These are phyloP conservation scores for Anabacerthia variegaticeps DNA, from an alignment of 2,797 vertebrate species.

Conservation along the genomic window DNA sequence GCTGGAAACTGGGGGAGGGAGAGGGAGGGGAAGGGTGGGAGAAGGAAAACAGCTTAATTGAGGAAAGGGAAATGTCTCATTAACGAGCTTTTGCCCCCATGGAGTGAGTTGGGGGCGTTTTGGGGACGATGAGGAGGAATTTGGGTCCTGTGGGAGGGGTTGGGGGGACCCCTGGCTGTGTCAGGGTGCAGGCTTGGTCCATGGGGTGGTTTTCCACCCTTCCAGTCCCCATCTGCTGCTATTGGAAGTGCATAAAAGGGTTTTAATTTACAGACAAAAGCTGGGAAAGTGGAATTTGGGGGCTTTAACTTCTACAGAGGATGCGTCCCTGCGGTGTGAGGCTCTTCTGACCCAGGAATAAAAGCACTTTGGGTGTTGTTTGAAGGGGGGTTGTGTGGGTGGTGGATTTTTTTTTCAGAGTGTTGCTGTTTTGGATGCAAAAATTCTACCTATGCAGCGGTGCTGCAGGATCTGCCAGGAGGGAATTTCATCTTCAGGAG, in stretches of 20 bases:
- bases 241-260: neutral
- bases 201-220: neutral
- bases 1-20: neutral
- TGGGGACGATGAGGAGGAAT: neutral
- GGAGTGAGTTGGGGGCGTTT: fast-evolving
- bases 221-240: neutral
- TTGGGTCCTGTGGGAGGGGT: neutral
- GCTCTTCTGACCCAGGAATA: neutral
- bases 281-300: neutral
- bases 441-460: neutral
- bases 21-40: neutral
- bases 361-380: neutral
- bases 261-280: neutral
- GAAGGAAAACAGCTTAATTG: neutral
- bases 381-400: neutral
- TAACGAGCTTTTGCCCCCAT: neutral
- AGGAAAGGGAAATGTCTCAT: neutral
- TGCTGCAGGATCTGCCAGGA: neutral
- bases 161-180: no score
- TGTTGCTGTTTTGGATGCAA: neutral
- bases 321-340: neutral
- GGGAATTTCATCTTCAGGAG: neutral
- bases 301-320: neutral
- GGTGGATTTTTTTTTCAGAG: neutral
- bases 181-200: neutral